These are phyloP conservation scores for Archips xylosteana DNA, from an alignment of 2,888 invertebrate species.

Conservation along the genomic window DNA sequence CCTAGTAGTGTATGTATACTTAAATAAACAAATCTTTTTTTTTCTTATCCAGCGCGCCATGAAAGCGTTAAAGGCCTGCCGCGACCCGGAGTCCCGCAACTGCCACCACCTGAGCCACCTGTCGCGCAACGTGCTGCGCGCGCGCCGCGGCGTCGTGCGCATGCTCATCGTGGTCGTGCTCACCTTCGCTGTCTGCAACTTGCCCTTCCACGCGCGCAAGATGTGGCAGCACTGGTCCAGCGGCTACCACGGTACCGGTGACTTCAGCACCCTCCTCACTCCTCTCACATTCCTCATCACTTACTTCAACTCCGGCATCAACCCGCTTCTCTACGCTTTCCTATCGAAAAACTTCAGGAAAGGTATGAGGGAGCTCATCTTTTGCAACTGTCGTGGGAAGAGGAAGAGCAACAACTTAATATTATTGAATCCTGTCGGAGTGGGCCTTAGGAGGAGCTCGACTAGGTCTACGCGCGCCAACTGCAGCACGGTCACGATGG, in stretches of 20 bases:
- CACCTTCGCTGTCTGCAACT: constrained; percentile 95
- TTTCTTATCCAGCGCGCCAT: constrained; percentile 50
- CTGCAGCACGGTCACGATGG: constrained; percentile 83
- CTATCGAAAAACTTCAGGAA: constrained; percentile 92
- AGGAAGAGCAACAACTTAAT: constrained; percentile 76
- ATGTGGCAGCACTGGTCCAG: constrained; percentile 94
- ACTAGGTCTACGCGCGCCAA: constrained; percentile 83
- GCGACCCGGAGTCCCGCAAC: constrained; percentile 75
- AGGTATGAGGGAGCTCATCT: constrained; percentile 93
- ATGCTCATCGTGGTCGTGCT: constrained; percentile 95
- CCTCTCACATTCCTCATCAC: constrained; percentile 95
- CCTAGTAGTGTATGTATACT: neutral
- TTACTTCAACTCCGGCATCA: constrained; percentile 96
- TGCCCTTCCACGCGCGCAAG: constrained; percentile 95
- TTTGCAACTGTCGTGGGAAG: constrained; percentile 83
- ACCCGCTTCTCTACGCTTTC: constrained; percentile 96
- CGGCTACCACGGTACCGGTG: constrained; percentile 89
- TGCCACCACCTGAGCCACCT: constrained; percentile 89
- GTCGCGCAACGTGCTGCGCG: constrained; percentile 91
- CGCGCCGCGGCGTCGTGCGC: constrained; percentile 93
- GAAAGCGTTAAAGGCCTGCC: constrained; percentile 67
- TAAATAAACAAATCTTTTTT: neutral
- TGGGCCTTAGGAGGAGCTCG: constrained; percentile 75
- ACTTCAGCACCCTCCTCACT: constrained; percentile 91
- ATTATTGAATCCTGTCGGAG: constrained; percentile 75